phyloP scores from a whole-genome alignment of 2,888 invertebrate species.

The Terebella lapidaria region DNA sequence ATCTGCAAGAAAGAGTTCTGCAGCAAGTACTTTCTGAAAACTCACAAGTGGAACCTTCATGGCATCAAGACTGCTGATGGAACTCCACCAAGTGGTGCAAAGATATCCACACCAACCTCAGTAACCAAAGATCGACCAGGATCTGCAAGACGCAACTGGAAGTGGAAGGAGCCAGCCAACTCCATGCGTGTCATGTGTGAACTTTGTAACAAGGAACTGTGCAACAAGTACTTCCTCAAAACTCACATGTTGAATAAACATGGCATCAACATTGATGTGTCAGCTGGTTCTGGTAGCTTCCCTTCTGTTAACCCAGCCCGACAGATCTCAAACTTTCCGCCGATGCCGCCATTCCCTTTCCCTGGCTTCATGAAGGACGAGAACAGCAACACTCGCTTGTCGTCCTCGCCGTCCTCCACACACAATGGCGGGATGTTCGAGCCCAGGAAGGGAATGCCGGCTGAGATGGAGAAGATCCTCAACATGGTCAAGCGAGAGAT shows the following conservation, averaged over 20 bases:
- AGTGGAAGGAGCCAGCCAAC: constrained; percentile 48
- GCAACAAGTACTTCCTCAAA: constrained; percentile 53
- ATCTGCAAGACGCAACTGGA: constrained; percentile 9
- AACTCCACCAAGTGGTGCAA: neutral
- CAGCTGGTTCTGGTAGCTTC: neutral
- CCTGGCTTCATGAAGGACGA: neutral
- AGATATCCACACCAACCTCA: too few relatives aligned
- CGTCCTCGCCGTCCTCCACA: neutral
- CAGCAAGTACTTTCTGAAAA: constrained; percentile 93
- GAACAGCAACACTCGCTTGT: neutral
- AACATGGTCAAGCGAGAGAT: neutral
- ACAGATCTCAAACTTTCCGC: neutral
- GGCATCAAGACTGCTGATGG: constrained; percentile 62
- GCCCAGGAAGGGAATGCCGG: neutral
- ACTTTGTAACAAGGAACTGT: constrained; percentile 52
- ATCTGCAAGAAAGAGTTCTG: constrained; percentile 96
- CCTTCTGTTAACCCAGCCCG: neutral
- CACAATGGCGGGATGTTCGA: neutral
- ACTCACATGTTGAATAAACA: constrained; percentile 53
- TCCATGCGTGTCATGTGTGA: constrained; percentile 46
- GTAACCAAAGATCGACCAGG: neutral
- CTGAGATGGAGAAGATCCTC: neutral
- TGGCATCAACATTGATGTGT: constrained; percentile 33
- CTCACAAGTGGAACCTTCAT: constrained; percentile 96
- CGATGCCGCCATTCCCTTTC: neutral